Base-by-base conservation (phyloP, 2,888 invertebrate genomes). In the Orchesella flavescens region DNA sequence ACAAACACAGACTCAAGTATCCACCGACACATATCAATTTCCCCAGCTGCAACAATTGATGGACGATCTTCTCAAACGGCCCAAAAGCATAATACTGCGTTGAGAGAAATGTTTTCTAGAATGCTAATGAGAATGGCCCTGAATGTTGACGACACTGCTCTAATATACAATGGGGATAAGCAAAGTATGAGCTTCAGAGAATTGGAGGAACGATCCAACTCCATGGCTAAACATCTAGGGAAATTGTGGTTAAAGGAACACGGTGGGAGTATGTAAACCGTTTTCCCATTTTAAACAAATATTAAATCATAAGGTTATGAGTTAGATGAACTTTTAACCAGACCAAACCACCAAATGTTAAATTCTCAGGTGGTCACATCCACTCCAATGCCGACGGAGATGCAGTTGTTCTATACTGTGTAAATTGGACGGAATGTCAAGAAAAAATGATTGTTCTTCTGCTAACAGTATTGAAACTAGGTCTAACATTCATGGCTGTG, bases 371-470 rank as follows among this genome's bases (percentile, higher is more conserved):
- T n/a, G 66, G 61, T 61, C 12, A 24, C 1, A 61, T 65, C 13
- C 46, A 65, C 7, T 49, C 75, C 5, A 76, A 76, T 19, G 0
- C 10, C 1, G 76, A 76, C 53, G 76, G 68, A 3, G 76, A 76
- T 49, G 43, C 68, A 13, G 76, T 76, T 24, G 34, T 76, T 15
- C 15, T 76, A 15, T 24, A 43, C 9, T 24, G 49, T 12, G 19
- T 7, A 12, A 55, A 55, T 15, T 15, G 2, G 3, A 19, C 23
- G 1, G 4, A 12, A 4, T 5, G 17, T 5, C 15, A 13, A 10
- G 66, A 76, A 23, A 21, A 49, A 66, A 19, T 53, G 23, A 46
- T 76, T n/a, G 19, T 34, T 10, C 15, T 76, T 10, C 46, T 76
- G 23, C 17, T 76, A n/a, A 66, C 76, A 13, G 21, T 24, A 21